These are phyloP conservation scores for Syndactyla subalaris DNA, from an alignment of 2,797 vertebrate genomes.

Conservation along the genomic window DNA sequence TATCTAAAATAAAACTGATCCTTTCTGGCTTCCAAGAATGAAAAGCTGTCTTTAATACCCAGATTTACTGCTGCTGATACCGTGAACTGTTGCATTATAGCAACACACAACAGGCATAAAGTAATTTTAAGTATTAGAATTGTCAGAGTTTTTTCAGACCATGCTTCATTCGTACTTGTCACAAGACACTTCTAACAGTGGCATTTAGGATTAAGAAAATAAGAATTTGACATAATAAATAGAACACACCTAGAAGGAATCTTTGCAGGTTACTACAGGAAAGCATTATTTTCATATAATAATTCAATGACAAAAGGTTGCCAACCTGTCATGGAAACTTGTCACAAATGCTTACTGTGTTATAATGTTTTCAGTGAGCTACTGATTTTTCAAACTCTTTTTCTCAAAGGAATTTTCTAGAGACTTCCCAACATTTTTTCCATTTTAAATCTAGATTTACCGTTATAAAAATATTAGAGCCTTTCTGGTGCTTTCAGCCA, in stretches of 20 bases:
- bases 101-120: background rate
- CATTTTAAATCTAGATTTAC: background rate
- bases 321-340: background rate
- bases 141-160: background rate
- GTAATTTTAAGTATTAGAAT: background rate
- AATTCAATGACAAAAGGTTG: background rate
- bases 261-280: background rate
- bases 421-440: background rate
- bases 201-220: background rate
- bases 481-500: background rate
- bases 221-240: background rate
- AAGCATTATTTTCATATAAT: background rate
- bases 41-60: background rate
- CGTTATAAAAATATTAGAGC: background rate
- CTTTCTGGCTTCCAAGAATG: background rate
- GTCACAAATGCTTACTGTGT: background rate
- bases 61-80: background rate
- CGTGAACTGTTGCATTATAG: background rate
- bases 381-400: background rate
- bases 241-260: background rate
- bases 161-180: background rate
- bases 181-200: background rate
- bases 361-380: background rate
- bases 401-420: background rate
- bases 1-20: background rate